Percentiles rank a stretch among this genome's conserved stretches.
These are phyloP conservation scores for Argyrosomus japonicus DNA, from an alignment of 2,113 vertebrate genomes.

Conservation along the genomic window DNA sequence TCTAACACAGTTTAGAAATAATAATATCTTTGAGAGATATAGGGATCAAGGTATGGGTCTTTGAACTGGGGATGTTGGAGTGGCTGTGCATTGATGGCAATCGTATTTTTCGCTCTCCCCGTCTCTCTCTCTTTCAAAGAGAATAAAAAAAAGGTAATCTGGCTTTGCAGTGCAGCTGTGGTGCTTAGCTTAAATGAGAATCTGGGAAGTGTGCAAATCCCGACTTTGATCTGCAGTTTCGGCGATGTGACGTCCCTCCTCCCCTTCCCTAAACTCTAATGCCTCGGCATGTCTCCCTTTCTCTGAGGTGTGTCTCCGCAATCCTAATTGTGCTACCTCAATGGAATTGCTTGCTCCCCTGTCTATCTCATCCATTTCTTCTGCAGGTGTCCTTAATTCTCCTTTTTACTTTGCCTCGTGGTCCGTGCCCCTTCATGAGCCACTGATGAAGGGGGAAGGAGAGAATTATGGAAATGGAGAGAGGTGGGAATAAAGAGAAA, in stretches of 20 bases:
- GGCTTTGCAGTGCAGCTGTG: constrained; percentile 61
- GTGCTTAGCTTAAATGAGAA: constrained; percentile 72
- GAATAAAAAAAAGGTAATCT: constrained; percentile 76
- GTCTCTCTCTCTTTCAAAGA: constrained; percentile 60
- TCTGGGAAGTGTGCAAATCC: constrained; percentile 73
- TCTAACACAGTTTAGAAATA: constrained; percentile 53
- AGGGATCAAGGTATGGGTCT: constrained; percentile 49
- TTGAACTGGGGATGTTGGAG: constrained; percentile 54
- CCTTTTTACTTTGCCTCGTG: constrained; percentile 20
- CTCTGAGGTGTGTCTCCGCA: constrained; percentile 68
- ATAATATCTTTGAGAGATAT: constrained; percentile 47
- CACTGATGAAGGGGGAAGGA: constrained; percentile 40
- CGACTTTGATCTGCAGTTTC: constrained; percentile 77
- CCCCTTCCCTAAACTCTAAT: constrained; percentile 67
- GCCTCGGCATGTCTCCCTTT: constrained; percentile 64
- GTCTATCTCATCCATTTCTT: constrained; percentile 45
- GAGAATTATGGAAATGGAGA: constrained; percentile 57
- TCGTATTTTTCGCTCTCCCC: constrained; percentile 43
- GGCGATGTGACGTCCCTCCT: constrained; percentile 58
- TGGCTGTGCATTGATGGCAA: constrained; percentile 50
- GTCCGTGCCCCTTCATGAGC: constrained; percentile 17
- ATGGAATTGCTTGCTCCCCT: constrained; percentile 37
- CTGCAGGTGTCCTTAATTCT: constrained; percentile 68
- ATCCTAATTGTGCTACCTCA: constrained; percentile 69
- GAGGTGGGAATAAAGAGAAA: constrained; percentile 41